These are phyloP conservation scores for Taenioides sp. DNA, from an alignment of 2,797 vertebrate genomes.

Conservation along the genomic window DNA sequence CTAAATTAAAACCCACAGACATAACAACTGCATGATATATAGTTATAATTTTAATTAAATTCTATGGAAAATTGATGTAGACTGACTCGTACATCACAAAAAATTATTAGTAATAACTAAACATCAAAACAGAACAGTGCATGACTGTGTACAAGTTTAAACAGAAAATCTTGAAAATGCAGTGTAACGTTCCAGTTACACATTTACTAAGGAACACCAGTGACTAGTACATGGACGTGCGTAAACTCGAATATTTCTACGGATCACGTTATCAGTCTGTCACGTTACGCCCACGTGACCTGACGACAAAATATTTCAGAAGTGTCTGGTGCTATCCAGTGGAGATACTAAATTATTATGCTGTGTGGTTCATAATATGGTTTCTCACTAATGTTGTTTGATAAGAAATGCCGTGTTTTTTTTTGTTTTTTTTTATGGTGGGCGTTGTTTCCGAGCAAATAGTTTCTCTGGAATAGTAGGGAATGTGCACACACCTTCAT, in stretches of 20 bases:
- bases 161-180: not conserved
- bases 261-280: not conserved
- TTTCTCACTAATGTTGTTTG: not conserved
- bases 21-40: not conserved
- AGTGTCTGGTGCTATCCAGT: not conserved
- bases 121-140: too few species aligned
- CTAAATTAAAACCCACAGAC: not conserved
- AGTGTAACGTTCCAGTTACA: not conserved
- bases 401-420: not conserved
- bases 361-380: not conserved
- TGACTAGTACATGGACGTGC: not conserved
- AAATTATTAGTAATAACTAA: too few species aligned
- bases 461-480: not conserved
- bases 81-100: too few species aligned
- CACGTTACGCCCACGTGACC: not conserved
- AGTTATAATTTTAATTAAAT: too few species aligned
- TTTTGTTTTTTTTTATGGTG: not conserved
- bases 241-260: not conserved
- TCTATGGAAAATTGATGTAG: too few species aligned
- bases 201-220: not conserved
- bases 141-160: not conserved
- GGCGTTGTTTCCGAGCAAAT: not conserved
- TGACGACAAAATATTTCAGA: not conserved
- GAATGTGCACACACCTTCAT: slow-evolving; percentile 3
- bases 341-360: not conserved